phyloP scores from a whole-genome alignment of 1,140 invertebrate genomes.

The Coenobita brevimanus region DNA sequence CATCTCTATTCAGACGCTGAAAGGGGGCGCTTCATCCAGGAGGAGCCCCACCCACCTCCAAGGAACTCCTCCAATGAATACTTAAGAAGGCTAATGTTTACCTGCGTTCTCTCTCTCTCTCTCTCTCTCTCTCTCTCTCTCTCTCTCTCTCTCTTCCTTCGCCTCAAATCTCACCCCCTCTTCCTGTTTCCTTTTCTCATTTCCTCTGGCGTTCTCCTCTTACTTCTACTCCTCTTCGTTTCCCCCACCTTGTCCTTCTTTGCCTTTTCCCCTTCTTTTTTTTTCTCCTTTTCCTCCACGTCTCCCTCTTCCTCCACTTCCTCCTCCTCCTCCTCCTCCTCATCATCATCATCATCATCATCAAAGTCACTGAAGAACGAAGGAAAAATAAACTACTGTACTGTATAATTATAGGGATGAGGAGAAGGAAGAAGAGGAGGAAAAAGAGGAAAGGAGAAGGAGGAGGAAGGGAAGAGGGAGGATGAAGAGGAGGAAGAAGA shows the following conservation, averaged over 20 bases:
- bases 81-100: slow-evolving; percentile 48
- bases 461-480: background rate
- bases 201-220: too few relatives aligned
- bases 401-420: background rate
- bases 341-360: too few relatives aligned
- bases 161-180: background rate
- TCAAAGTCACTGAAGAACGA: too few relatives aligned
- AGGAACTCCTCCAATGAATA: slow-evolving; percentile 49
- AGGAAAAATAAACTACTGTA: too few relatives aligned
- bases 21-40: background rate
- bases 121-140: background rate
- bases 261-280: too few relatives aligned
- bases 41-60: slow-evolving; percentile 11
- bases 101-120: too few relatives aligned
- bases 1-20: slow-evolving; percentile 36
- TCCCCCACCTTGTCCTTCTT: too few relatives aligned
- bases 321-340: too few relatives aligned
- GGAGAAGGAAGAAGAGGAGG: background rate
- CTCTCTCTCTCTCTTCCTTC: background rate
- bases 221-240: too few relatives aligned
- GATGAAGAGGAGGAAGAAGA: background rate
- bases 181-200: background rate
- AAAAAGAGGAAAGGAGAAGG: background rate
- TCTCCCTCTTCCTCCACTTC: too few relatives aligned
- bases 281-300: too few relatives aligned